These are phyloP conservation scores for Lytechinus pictus DNA, from an alignment of 35 echinoderm and acorn worm genomes.

Conservation along the genomic window DNA sequence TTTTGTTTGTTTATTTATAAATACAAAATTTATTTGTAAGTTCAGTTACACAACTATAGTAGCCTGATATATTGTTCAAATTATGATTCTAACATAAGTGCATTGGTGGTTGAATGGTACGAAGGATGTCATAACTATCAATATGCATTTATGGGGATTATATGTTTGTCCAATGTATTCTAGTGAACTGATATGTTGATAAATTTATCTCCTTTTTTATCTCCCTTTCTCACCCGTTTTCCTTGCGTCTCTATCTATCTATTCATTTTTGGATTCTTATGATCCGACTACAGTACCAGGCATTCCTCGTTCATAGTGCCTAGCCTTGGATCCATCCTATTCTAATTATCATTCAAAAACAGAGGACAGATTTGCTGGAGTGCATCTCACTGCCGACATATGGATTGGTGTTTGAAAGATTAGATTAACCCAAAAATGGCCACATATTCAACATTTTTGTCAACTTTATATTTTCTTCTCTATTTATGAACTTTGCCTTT, in stretches of 20 bases:
- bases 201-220: background rate
- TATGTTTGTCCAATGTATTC: too few relatives aligned
- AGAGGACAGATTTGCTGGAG: background rate
- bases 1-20: too few relatives aligned
- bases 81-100: too few relatives aligned
- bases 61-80: too few relatives aligned
- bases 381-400: background rate
- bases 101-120: too few relatives aligned
- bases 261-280: background rate
- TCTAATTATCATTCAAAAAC: background rate
- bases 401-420: background rate
- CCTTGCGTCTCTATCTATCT: background rate
- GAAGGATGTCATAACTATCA: too few relatives aligned
- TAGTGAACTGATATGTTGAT: background rate
- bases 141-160: too few relatives aligned
- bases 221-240: background rate
- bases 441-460: background rate
- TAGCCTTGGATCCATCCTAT: background rate
- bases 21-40: too few relatives aligned
- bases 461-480: background rate
- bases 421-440: background rate
- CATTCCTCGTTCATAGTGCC: constrained; percentile 35
- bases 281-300: background rate
- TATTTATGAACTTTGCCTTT: background rate
- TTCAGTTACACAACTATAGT: too few relatives aligned